phyloP scores from a whole-genome alignment of 2,888 invertebrate species.

The Osedax fenrisi region DNA sequence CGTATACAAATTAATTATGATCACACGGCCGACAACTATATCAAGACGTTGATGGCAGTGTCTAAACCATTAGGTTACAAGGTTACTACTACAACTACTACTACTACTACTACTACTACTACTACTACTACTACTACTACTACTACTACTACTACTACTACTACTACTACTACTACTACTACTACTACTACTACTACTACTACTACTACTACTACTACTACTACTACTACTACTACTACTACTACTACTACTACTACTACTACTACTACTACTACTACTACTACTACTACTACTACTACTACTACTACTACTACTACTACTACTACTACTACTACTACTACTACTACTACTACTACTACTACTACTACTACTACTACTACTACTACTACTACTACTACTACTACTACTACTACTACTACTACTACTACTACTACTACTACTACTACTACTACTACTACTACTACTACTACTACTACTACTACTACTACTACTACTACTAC shows the following conservation, averaged over 20 bases:
- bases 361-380: conserved; percentile 25
- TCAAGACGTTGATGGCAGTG: too few relatives aligned
- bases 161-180: conserved; percentile 24
- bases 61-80: too few relatives aligned
- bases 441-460: conserved; percentile 19
- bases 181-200: conserved; percentile 21
- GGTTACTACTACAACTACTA: conserved; percentile 18
- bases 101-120: conserved; percentile 23
- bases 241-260: neutral
- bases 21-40: too few relatives aligned
- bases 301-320: neutral
- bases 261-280: neutral
- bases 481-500: conserved; percentile 20
- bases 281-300: neutral
- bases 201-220: neutral
- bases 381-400: conserved; percentile 24
- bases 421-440: conserved; percentile 17
- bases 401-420: conserved; percentile 15
- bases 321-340: conserved; percentile 19
- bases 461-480: conserved; percentile 17
- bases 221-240: neutral
- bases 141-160: conserved; percentile 23
- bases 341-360: conserved; percentile 25
- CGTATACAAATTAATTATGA: too few relatives aligned
- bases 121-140: conserved; percentile 20